Base-by-base conservation (phyloP, 2,888 invertebrate species). In the Tubiluchus corallicola region DNA sequence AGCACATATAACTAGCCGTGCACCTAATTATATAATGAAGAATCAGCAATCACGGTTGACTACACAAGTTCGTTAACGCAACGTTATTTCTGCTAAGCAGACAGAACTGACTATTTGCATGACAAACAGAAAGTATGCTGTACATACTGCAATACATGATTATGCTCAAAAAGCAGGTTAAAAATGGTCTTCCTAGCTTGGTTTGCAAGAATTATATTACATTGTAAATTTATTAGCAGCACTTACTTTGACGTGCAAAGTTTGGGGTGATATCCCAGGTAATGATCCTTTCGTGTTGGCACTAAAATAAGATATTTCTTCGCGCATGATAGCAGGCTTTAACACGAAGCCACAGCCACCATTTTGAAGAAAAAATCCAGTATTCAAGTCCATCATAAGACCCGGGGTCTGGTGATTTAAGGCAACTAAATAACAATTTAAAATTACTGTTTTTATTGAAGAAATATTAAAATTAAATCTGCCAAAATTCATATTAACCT, bases 341-440 rank as follows among this genome's bases (percentile, higher is more conserved):
- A 73, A 54, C 4, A 73, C 69, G 57, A 67, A 74, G n/a, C 74
- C 74, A 57, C 71, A 73, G 13, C 64, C 65, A 5, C 73, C 74
- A 56, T 74, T 74, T 48, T 71, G 69, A n/a, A 62, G 58, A 55
- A 74, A 74, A 56, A 69, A 65, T 13, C 71, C 74, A 50, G 70
- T 67, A 56, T 72, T 71, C n/a, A 74, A 55, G 55, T 74, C 72
- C 71, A 73, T 72, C 69, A 71, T 71, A 42, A 71, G 58, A 0
- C 73, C 72, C 2, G 70, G 67, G 1, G 72, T 72, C 57, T 74
- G 73, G 57, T 70, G 71, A 58, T 72, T 72, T 50, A 74, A 57
- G 2, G 71, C 67, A 48, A 69, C 70, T 68, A 57, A 3, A 54
- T 49, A 4, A 40, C 19, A 37, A 45, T 29, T 40, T 16, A 44